A percentile compares a stretch with the other conserved stretches of the same genome.
These are phyloP conservation scores for Melikaiella ostensackeni DNA, from an alignment of 2,888 invertebrate genomes.

Conservation along the genomic window DNA sequence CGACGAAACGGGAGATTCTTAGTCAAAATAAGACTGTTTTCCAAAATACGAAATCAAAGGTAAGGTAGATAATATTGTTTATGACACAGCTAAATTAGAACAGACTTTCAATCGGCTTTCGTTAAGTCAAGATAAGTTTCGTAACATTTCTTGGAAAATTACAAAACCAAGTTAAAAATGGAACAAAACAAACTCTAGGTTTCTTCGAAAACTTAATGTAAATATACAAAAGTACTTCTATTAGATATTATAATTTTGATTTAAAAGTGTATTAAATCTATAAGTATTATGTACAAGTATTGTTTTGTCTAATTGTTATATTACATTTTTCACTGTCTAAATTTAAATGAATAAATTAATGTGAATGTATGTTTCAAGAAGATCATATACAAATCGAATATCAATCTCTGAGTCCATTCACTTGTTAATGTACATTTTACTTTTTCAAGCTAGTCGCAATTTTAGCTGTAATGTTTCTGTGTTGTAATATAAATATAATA, in stretches of 20 bases:
- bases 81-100: no score
- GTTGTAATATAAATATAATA: no score
- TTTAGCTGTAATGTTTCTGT: no score
- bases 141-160: no score
- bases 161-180: neutral
- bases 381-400: neutral
- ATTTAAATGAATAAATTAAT: slow-evolving; percentile 13
- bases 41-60: no score
- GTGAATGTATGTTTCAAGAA: neutral
- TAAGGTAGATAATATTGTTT: no score
- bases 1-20: no score
- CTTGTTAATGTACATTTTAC: no score
- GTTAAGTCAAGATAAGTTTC: no score
- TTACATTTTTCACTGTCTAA: slow-evolving; percentile 11
- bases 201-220: neutral
- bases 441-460: no score
- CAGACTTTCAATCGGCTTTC: no score
- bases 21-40: no score
- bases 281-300: neutral
- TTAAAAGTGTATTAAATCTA: neutral
- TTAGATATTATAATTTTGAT: neutral
- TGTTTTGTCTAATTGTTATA: slow-evolving; percentile 8
- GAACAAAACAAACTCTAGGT: neutral
- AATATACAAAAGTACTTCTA: neutral
- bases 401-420: neutral